Conservation (phyloP, 1,140 invertebrate species). For the Portunus trituberculatus region DNA sequence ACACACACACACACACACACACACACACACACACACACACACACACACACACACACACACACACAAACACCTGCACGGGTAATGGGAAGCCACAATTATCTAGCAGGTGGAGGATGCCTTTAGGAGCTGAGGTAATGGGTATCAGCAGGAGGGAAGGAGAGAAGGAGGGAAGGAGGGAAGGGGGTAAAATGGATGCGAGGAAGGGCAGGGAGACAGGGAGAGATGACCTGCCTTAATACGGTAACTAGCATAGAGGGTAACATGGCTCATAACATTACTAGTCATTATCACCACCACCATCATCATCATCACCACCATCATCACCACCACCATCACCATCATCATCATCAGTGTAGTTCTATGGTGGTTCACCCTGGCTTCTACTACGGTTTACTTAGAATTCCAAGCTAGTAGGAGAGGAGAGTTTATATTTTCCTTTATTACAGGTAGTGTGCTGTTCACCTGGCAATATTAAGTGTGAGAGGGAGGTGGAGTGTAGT, state of each 20-base stretch:
- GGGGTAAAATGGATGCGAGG: neutral
- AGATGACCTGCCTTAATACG: neutral
- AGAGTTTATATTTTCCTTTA: neutral
- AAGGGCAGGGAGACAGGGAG: neutral
- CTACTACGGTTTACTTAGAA: too few relatives aligned
- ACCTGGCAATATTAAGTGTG: neutral
- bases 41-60: neutral
- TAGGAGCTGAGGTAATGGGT: neutral
- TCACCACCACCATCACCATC: too few relatives aligned
- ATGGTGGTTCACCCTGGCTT: too few relatives aligned
- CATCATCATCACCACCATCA: too few relatives aligned
- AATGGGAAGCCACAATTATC: neutral
- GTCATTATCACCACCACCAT: too few relatives aligned
- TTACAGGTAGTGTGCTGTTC: neutral
- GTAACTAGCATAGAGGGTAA: too few relatives aligned
- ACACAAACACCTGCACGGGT: neutral
- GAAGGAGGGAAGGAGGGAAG: neutral
- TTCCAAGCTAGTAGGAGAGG: too few relatives aligned
- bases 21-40: slow-evolving; percentile 20
- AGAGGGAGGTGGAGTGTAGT: neutral
- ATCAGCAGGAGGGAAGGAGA: neutral
- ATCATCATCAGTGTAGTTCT: too few relatives aligned
- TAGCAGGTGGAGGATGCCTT: neutral
- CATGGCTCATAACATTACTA: too few relatives aligned
- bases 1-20: slow-evolving; percentile 18